These are phyloP conservation scores for Apostichopus parvimensis DNA, from an alignment of 35 echinoderm and acorn worm genomes.

Conservation along the genomic window DNA sequence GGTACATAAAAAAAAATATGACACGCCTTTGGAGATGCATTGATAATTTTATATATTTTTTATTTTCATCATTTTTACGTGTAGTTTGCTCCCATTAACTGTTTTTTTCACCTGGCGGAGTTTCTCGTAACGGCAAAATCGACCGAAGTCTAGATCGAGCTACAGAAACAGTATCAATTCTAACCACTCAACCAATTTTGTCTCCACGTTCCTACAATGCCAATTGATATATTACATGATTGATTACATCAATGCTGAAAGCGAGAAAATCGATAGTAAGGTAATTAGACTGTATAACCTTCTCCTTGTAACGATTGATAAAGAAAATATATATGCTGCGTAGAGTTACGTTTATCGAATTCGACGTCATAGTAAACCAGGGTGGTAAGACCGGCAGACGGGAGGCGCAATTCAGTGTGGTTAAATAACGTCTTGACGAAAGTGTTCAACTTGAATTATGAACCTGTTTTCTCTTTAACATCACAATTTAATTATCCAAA, in stretches of 20 bases:
- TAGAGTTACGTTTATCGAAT: constrained; percentile 29
- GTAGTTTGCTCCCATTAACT: background rate
- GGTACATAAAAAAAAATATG: too few relatives aligned
- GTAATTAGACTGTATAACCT: constrained; percentile 37
- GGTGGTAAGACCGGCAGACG: background rate
- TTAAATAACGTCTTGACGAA: too few relatives aligned
- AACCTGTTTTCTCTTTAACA: too few relatives aligned
- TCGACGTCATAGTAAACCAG: background rate
- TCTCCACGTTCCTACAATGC: constrained; percentile 38
- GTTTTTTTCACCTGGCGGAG: constrained; percentile 2
- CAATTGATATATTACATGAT: constrained; percentile 58
- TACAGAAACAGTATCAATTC: background rate
- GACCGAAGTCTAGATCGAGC: background rate
- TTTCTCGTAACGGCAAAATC: constrained; percentile 16
- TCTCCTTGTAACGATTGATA: constrained; percentile 37
- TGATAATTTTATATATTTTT: too few relatives aligned
- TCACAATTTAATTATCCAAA: too few relatives aligned
- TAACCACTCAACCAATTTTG: background rate
- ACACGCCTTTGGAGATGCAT: too few relatives aligned
- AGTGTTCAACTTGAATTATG: too few relatives aligned
- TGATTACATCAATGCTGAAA: constrained; percentile 54
- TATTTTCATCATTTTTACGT: too few relatives aligned
- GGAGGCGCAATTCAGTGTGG: background rate
- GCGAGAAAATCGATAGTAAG: constrained; percentile 58
- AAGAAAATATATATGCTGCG: constrained; percentile 38